Evolutionary conservation across 2,113 vertebrate genomes (phyloP).

Genomic region (Pyrgilauda ruficollis): DNA sequence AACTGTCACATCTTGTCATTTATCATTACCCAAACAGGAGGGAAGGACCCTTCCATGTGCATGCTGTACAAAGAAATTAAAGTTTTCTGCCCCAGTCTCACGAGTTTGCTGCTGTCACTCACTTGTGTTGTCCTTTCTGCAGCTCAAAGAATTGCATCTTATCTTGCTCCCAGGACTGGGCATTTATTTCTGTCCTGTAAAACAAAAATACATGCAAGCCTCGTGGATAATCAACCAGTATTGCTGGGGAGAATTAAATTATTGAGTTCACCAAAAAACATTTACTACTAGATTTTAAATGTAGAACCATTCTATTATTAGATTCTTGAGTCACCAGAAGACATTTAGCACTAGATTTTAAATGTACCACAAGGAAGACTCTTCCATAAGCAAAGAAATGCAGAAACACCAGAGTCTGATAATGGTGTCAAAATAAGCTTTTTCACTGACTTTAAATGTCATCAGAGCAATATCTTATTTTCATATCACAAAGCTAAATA

Average conservation of each 20-base stretch:
- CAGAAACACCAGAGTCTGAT: neutral
- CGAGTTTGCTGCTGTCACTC: neutral
- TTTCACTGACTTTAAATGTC: neutral
- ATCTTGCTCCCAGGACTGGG: neutral
- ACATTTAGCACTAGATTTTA: neutral
- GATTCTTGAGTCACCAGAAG: neutral
- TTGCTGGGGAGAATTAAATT: neutral
- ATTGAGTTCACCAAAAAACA: rapidly evolving
- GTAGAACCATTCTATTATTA: too few relatives aligned
- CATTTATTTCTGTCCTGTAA: neutral
- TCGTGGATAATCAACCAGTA: neutral
- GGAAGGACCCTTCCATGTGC: conserved; percentile 19
- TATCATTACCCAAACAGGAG: conserved; percentile 63
- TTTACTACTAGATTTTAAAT: neutral
- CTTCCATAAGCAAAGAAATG: neutral
- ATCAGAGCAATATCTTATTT: neutral
- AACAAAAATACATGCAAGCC: neutral
- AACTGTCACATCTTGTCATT: conserved; percentile 72
- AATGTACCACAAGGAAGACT: neutral
- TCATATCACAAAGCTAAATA: neutral
- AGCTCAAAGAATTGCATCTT: neutral
- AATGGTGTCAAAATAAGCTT: neutral
- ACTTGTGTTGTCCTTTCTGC: neutral
- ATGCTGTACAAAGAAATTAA: conserved; percentile 36
- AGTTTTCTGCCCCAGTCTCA: conserved; percentile 8